Percentiles rank a stretch among this genome's conserved stretches.
Conservation (phyloP, 1,140 invertebrate species). For the Pentalonia nigronervosa region DNA sequence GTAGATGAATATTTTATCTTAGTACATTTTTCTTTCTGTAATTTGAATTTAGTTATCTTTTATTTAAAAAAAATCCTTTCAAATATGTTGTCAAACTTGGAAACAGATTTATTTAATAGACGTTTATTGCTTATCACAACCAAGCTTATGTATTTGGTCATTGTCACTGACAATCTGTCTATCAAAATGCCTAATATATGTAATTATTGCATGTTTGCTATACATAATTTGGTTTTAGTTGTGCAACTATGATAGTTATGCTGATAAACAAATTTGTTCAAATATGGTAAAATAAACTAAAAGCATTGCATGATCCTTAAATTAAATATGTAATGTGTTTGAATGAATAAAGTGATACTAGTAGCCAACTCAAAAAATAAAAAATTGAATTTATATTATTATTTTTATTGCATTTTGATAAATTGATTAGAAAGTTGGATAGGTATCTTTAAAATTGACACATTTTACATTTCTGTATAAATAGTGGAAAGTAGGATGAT, state of each 20-base stretch:
- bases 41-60: background rate
- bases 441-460: background rate
- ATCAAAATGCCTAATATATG: background rate
- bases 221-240: background rate
- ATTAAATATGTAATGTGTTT: background rate
- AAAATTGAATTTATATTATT: too few relatives aligned
- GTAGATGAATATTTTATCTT: background rate
- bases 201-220: background rate
- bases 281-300: background rate
- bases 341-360: background rate
- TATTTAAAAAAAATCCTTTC: background rate
- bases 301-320: background rate
- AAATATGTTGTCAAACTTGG: background rate
- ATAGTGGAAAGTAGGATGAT: background rate
- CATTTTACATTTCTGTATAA: background rate
- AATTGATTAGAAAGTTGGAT: background rate
- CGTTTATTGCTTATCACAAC: slow-evolving; percentile 10
- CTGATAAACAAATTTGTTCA: slow-evolving; percentile 15
- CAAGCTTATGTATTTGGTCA: background rate
- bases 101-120: background rate
- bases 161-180: slow-evolving; percentile 1
- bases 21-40: background rate
- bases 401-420: too few relatives aligned
- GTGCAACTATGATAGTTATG: background rate
- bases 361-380: background rate